Evolutionary conservation across 2,888 invertebrate genomes (phyloP).

Genomic region (Heteromurus nitidus): DNA sequence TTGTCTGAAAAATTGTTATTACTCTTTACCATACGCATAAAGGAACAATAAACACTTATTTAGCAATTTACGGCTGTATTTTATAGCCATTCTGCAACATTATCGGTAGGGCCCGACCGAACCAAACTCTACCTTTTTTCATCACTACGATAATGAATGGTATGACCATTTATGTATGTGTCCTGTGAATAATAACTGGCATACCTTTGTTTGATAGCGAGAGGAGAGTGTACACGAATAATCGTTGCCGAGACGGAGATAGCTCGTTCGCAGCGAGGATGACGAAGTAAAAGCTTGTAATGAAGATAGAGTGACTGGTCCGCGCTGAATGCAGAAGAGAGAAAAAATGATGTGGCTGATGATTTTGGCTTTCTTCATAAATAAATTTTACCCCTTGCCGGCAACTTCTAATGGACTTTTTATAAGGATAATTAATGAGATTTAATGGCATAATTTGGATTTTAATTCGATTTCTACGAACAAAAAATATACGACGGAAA

Average conservation of each 20-base stretch:
- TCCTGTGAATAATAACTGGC: neutral
- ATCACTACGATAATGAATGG: conserved; percentile 42
- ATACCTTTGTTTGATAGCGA: neutral
- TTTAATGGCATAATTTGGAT: conserved; percentile 46
- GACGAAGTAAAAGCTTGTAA: conserved; percentile 3
- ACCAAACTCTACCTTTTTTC: conserved; percentile 38
- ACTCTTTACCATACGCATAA: conserved; percentile 23
- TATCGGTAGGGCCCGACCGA: conserved; percentile 7
- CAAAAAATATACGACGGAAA: neutral
- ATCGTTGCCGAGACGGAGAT: neutral
- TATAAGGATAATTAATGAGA: conserved; percentile 41
- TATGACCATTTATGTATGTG: conserved; percentile 34
- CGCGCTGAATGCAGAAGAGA: too few relatives aligned
- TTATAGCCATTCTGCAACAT: conserved; percentile 42
- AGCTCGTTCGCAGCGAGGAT: neutral
- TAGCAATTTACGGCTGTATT: conserved; percentile 45
- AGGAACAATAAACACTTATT: conserved; percentile 43
- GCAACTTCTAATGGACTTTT: conserved; percentile 39
- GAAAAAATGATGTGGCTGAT: conserved; percentile 4
- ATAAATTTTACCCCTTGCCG: conserved; percentile 37
- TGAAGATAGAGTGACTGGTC: conserved; percentile 10
- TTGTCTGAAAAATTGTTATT: conserved; percentile 29
- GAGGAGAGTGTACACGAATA: neutral
- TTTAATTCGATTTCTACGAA: conserved; percentile 30
- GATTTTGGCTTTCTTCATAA: conserved; percentile 13